A percentile compares a stretch with the other conserved stretches of the same genome.
These are phyloP conservation scores for Agrochola litura DNA, from an alignment of 2,888 invertebrate genomes.

Conservation along the genomic window DNA sequence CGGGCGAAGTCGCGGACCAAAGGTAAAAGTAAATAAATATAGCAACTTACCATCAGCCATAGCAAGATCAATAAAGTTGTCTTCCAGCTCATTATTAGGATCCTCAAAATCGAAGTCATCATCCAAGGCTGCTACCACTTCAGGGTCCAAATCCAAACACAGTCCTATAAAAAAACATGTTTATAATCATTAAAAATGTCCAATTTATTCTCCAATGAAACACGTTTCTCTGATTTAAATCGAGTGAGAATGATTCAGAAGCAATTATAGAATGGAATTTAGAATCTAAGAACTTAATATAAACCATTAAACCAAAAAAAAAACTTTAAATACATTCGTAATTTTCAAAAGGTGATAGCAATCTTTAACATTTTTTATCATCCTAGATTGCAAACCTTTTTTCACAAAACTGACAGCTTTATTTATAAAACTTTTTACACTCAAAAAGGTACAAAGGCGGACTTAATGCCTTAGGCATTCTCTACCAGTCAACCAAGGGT, in stretches of 20 bases:
- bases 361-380: background rate
- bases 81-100: conserved; percentile 96
- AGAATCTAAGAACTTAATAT: no score
- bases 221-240: background rate
- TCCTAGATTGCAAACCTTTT: background rate
- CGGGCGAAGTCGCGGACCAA: background rate
- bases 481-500: no score
- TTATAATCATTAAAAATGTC: background rate
- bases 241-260: background rate
- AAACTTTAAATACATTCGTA: no score
- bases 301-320: no score
- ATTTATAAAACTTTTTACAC: no score
- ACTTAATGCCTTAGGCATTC: no score
- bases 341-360: no score
- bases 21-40: background rate
- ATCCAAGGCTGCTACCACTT: conserved; percentile 97
- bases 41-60: conserved; percentile 88
- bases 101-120: conserved; percentile 97
- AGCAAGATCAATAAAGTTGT: conserved; percentile 97
- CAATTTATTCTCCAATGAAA: background rate
- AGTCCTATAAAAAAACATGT: conserved; percentile 73
- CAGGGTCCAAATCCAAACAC: conserved; percentile 96
- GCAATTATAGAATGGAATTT: background rate
- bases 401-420: background rate
- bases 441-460: no score